phyloP scores from a whole-genome alignment of 2,888 invertebrate species.

The Agrilus biguttatus region DNA sequence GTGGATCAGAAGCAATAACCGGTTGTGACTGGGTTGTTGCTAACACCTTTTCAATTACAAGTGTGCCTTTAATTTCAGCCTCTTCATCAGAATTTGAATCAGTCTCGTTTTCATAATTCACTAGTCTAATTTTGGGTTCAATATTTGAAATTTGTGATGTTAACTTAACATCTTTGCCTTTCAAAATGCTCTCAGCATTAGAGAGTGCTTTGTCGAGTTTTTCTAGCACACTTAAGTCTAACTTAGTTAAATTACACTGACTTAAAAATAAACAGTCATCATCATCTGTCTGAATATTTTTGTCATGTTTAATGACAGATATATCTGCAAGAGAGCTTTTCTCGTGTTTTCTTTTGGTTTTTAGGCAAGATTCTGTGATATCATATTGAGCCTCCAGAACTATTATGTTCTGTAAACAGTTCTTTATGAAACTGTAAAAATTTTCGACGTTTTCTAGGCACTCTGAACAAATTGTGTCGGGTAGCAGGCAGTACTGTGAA shows the following conservation, averaged over 20 bases:
- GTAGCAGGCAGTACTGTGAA: constrained; percentile 23
- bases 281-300: constrained; percentile 26
- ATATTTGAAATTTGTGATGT: background rate
- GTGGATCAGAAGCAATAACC: background rate
- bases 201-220: constrained; percentile 5
- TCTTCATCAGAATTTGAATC: constrained; percentile 17
- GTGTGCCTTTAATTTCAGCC: constrained; percentile 1
- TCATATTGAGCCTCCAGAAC: constrained; percentile 27
- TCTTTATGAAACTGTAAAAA: constrained; percentile 27
- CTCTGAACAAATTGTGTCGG: constrained; percentile 27
- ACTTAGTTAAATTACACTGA: background rate
- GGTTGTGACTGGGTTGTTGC: background rate
- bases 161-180: constrained; percentile 4
- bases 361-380: constrained; percentile 26
- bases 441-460: constrained; percentile 24
- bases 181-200: constrained; percentile 10
- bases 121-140: constrained; percentile 16
- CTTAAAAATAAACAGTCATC: constrained; percentile 4
- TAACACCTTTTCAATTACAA: constrained; percentile 3
- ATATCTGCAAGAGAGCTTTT: constrained; percentile 32
- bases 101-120: constrained; percentile 23
- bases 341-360: constrained; percentile 28
- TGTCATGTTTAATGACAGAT: constrained; percentile 19
- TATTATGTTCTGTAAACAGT: constrained; percentile 26
- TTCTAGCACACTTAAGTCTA: constrained; percentile 3